phyloP scores from a whole-genome alignment of 2,797 vertebrate species.

The Premnoplex brunnescens region DNA sequence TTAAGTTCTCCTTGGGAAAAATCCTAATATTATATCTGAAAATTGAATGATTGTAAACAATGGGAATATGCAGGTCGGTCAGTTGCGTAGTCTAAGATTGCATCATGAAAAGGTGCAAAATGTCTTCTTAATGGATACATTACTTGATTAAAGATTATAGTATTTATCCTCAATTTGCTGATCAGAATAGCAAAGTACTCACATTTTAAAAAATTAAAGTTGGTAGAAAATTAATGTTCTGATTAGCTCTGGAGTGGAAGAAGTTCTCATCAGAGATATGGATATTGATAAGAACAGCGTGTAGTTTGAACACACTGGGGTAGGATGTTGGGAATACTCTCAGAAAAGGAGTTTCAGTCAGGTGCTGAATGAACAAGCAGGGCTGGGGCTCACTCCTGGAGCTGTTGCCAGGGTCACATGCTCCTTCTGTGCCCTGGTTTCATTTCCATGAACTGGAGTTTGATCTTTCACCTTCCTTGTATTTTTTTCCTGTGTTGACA shows the following conservation, averaged over 20 bases:
- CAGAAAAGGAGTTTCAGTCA: neutral
- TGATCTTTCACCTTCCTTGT: neutral
- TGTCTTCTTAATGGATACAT: neutral
- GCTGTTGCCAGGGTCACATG: neutral
- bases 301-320: neutral
- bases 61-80: neutral
- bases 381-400: neutral
- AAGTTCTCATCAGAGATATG: neutral
- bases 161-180: neutral
- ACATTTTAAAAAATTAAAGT: neutral
- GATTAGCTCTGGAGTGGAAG: neutral
- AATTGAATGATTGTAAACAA: neutral
- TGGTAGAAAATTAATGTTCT: neutral
- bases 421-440: neutral
- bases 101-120: neutral
- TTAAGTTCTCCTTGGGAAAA: slow-evolving; percentile 12
- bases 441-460: neutral
- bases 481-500: neutral
- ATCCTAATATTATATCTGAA: neutral
- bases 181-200: neutral
- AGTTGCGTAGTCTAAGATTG: neutral
- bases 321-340: neutral
- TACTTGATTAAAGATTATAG: neutral
- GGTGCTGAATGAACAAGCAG: neutral
- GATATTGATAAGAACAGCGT: neutral